Base-by-base conservation (phyloP, 1,140 invertebrate species). In the Odontomachus brunneus region DNA sequence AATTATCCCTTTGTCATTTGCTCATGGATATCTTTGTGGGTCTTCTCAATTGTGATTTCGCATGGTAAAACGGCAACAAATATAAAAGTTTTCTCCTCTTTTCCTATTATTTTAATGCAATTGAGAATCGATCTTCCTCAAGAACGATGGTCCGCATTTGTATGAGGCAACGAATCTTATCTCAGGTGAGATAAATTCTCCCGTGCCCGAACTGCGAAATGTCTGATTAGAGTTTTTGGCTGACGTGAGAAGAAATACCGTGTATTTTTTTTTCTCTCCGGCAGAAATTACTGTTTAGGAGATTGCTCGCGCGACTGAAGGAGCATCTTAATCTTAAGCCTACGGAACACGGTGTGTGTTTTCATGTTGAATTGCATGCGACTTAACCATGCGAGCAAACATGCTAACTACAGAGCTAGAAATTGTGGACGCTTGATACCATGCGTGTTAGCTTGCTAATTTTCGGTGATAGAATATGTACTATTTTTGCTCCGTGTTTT, bases 221-320 rank as follows among this genome's bases (percentile, higher is more conserved):
- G 72, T 83, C 66, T 83, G 85, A 86, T 86, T 87, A 86, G 71
- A 53, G 51, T 75, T 66, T 82, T 78, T 33, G 62, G 59, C 51
- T 62, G n/a, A 15, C 17, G 14, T 12, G 19, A n/a, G 44, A 29
- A 33, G 22, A 55, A 60, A 65, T 55, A 51, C 19, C 29, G 26
- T 24, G 29, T 73, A 17, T 19, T 44, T 9, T 51, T n/a, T 53
- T 22, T 48, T n/a, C 1, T 11, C 15, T 7, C 29, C 17, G 12
- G 12, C 33, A 12, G 22, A 17, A 29, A n/a, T 26, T 17, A 49
- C 33, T 19, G 17, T 48, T 65, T 65, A 83, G 29, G 29, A 33
- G 29, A 71, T 24, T 1, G 53, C n/a, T n/a, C n/a, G n/a, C 19
- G 11, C n/a, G 15, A 59, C 26, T 19, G 15, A 66, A 51, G 12